Percentiles rank a stretch among this genome's conserved stretches.
Evolutionary conservation across 2,113 vertebrate genomes (phyloP).

Genomic region (Recurvirostra avosetta): DNA sequence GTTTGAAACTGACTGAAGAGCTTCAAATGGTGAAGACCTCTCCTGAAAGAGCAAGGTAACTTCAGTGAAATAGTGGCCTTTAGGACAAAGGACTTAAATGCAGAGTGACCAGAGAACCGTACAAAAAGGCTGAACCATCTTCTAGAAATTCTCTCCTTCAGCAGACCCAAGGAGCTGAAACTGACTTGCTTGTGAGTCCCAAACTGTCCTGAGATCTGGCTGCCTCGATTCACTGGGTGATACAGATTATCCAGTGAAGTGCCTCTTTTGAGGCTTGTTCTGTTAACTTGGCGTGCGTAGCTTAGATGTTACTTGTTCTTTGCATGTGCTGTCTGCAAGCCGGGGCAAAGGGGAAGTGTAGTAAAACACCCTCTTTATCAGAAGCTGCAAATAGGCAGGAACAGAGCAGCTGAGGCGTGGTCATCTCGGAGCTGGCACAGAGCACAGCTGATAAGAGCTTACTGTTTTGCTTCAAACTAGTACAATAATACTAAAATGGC

Average conservation of each 20-base stretch:
- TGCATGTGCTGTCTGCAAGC: background rate
- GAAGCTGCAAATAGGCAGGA: background rate
- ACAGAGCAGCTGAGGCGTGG: background rate
- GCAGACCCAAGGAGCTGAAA: background rate
- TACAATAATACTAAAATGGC: background rate
- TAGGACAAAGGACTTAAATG: background rate
- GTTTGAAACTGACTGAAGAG: background rate
- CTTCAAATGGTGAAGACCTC: background rate
- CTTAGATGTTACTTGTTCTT: background rate
- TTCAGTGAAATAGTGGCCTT: background rate
- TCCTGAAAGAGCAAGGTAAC: background rate
- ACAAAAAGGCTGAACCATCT: background rate
- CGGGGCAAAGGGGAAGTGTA: background rate
- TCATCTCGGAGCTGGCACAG: background rate
- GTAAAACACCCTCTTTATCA: slow-evolving; percentile 41
- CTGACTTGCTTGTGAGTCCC: background rate
- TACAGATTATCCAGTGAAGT: background rate
- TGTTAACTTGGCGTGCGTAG: background rate
- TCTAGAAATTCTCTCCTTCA: background rate
- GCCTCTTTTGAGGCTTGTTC: background rate
- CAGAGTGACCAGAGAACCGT: background rate
- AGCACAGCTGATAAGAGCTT: slow-evolving; percentile 34
- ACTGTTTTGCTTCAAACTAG: background rate
- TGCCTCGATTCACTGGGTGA: background rate
- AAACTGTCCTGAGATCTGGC: background rate